Conservation (phyloP, 2,797 vertebrate genomes). For the Bucorvus abyssinicus region DNA sequence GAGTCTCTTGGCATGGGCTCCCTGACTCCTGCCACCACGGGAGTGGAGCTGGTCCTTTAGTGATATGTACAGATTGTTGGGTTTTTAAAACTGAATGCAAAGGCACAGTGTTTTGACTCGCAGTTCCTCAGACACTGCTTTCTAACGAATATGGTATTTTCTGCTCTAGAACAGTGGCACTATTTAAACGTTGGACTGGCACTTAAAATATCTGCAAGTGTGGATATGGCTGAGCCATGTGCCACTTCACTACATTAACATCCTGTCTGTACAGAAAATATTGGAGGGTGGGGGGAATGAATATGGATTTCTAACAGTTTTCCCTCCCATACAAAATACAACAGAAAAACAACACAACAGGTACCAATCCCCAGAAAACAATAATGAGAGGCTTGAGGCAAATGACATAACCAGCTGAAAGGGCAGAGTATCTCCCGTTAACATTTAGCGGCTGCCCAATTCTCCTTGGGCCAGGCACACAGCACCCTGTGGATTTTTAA, state of each 20-base stretch:
- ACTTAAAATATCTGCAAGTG: not conserved
- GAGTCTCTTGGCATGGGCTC: not conserved
- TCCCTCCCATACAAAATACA: not conserved
- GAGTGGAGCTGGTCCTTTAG: not conserved
- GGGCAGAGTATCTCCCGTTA: not conserved
- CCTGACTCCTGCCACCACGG: not conserved
- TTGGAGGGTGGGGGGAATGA: too few relatives aligned
- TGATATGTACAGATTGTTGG: fast-evolving
- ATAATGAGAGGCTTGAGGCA: not conserved
- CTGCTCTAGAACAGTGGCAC: not conserved
- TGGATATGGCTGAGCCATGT: fast-evolving
- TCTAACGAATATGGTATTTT: not conserved
- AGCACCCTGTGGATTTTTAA: not conserved
- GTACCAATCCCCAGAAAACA: not conserved
- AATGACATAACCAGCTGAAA: not conserved
- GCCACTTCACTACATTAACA: not conserved
- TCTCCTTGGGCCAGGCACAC: not conserved
- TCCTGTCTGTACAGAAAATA: not conserved
- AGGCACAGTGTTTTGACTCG: not conserved
- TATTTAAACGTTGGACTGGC: not conserved
- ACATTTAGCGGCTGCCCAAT: not conserved
- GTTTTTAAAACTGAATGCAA: not conserved
- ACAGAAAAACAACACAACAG: not conserved
- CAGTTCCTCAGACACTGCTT: not conserved
- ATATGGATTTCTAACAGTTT: not conserved